Percentiles rank a stretch among this genome's conserved stretches.
These are phyloP conservation scores for Trachemys scripta DNA, from an alignment of 2,113 vertebrate species.

Conservation along the genomic window DNA sequence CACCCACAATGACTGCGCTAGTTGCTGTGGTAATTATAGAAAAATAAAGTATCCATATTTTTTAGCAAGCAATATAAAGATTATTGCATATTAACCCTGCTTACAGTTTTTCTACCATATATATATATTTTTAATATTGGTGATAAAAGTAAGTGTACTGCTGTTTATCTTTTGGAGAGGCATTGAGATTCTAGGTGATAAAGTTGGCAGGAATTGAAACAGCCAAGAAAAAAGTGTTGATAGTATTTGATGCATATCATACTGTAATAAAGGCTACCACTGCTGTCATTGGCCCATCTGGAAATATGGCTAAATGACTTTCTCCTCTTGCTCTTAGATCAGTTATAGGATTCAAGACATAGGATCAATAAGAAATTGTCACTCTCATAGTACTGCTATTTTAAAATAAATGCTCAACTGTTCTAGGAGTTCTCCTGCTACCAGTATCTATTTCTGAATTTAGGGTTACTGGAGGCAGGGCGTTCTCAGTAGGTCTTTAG, in stretches of 20 bases:
- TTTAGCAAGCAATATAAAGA: background rate
- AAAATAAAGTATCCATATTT: background rate
- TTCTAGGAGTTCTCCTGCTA: background rate
- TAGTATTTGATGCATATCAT: background rate
- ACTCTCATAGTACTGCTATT: rapidly evolving
- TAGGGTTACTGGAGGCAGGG: rapidly evolving
- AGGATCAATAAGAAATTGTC: background rate
- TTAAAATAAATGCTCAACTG: background rate
- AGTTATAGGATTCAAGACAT: background rate
- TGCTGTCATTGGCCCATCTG: background rate
- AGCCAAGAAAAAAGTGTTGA: background rate
- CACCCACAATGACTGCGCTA: conserved; percentile 73
- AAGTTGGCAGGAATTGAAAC: background rate
- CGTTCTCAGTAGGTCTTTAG: background rate
- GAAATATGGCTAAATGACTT: background rate
- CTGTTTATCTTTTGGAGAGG: background rate
- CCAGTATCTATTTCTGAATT: background rate
- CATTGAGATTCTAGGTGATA: background rate
- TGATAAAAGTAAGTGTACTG: background rate
- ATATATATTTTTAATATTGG: background rate
- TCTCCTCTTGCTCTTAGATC: background rate
- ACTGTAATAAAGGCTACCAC: rapidly evolving
- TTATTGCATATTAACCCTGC: background rate
- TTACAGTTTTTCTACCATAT: background rate
- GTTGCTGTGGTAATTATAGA: conserved; percentile 80